Percentiles rank a stretch among this genome's conserved stretches.
phyloP scores from a whole-genome alignment of 2,113 vertebrate genomes.

The Mesocricetus auratus region DNA sequence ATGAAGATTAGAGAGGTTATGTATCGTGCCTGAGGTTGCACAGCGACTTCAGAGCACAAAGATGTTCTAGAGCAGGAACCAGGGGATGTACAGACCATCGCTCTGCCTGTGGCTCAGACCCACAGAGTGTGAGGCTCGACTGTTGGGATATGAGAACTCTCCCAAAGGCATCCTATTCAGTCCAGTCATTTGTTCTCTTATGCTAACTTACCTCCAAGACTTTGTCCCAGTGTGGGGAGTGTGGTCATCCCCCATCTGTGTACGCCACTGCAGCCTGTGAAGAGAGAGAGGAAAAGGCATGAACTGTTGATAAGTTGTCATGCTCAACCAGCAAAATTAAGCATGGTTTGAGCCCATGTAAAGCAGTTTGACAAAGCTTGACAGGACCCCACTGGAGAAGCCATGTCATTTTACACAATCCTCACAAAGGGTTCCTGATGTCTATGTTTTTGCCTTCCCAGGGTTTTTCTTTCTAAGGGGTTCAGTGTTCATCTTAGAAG shows the following conservation, averaged over 20 bases:
- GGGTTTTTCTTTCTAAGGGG: neutral
- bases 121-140: neutral
- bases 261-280: neutral
- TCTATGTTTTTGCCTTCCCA: neutral
- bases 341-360: accelerated
- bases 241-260: neutral
- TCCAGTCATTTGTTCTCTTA: neutral
- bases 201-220: neutral
- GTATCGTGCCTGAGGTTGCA: neutral
- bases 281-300: neutral
- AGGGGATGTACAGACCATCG: no score
- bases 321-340: neutral
- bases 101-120: no score
- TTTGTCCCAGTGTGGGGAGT: no score
- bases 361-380: neutral
- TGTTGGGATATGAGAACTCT: no score
- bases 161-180: neutral
- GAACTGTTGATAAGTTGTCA: neutral
- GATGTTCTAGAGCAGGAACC: neutral
- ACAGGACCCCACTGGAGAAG: accelerated
- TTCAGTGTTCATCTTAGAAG: neutral
- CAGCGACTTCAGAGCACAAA: neutral
- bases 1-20: neutral
- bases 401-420: accelerated
- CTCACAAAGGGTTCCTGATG: neutral